Percentiles rank a stretch among this genome's conserved stretches.
These are phyloP conservation scores for Neodiprion lecontei DNA, from an alignment of 1,140 invertebrate genomes.

Conservation along the genomic window DNA sequence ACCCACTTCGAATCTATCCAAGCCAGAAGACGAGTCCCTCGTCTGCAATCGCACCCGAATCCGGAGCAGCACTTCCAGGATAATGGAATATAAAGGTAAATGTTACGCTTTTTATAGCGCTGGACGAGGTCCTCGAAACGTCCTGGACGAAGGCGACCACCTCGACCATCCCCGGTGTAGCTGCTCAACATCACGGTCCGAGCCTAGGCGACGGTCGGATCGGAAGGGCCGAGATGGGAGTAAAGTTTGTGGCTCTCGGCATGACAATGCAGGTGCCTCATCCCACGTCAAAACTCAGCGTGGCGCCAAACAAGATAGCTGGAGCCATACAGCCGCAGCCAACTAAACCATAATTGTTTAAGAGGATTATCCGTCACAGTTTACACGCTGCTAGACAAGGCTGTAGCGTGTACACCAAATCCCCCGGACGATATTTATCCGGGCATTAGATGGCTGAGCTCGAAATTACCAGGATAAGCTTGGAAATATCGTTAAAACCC, in stretches of 20 bases:
- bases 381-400: conserved; percentile 45
- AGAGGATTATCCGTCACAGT: conserved; percentile 51
- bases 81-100: too few species aligned
- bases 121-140: too few species aligned
- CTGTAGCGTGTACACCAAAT: not conserved
- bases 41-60: too few species aligned
- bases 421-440: conserved; percentile 22
- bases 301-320: conserved; percentile 47
- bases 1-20: too few species aligned
- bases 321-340: conserved; percentile 25
- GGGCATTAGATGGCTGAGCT: conserved; percentile 34
- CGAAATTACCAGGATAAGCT: conserved; percentile 32
- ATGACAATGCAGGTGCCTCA: conserved; percentile 62
- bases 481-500: conserved; percentile 32
- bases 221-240: conserved; percentile 26
- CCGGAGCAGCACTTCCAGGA: too few species aligned
- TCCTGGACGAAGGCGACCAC: not conserved
- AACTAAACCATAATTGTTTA: conserved; percentile 56
- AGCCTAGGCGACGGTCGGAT: not conserved
- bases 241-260: conserved; percentile 47
- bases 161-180: not conserved
- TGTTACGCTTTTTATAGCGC: too few species aligned
- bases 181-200: not conserved
- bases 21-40: too few species aligned
- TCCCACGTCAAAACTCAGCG: conserved; percentile 61